Conservation (phyloP, 1,140 invertebrate species). For the Neomicropteryx cornuta region DNA sequence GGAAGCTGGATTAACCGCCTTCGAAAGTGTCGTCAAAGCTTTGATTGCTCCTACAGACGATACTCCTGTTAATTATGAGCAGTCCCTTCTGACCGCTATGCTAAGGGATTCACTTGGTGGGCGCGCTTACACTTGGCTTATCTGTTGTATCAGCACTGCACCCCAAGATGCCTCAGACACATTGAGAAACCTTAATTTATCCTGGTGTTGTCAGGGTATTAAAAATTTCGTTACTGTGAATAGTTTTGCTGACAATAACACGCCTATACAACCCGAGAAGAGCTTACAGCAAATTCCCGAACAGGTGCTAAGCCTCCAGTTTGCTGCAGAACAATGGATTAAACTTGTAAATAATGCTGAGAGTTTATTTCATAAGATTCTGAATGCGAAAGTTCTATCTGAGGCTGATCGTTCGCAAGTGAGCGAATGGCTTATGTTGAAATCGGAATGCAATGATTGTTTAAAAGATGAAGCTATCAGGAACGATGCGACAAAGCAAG, state of each 20-base stretch:
- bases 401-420: constrained; percentile 63
- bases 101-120: constrained; percentile 58
- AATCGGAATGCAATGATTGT: constrained; percentile 77
- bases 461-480: constrained; percentile 47
- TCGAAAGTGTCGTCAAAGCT: constrained; percentile 49
- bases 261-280: constrained; percentile 38
- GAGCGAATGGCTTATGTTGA: constrained; percentile 74
- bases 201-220: constrained; percentile 46
- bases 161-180: constrained; percentile 49
- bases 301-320: constrained; percentile 56
- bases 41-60: constrained; percentile 43
- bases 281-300: constrained; percentile 29
- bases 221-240: constrained; percentile 56
- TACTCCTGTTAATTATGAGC: constrained; percentile 46
- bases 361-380: constrained; percentile 62
- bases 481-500: constrained; percentile 39
- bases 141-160: constrained; percentile 51
- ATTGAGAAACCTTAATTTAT: constrained; percentile 48
- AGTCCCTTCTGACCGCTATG: constrained; percentile 52
- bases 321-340: constrained; percentile 70
- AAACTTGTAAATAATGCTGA: constrained; percentile 75
- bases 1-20: constrained; percentile 46
- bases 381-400: constrained; percentile 47
- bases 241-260: constrained; percentile 53
- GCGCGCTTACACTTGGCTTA: constrained; percentile 52